Conservation (phyloP, 2,888 invertebrate species). For the Spodoptera exigua region DNA sequence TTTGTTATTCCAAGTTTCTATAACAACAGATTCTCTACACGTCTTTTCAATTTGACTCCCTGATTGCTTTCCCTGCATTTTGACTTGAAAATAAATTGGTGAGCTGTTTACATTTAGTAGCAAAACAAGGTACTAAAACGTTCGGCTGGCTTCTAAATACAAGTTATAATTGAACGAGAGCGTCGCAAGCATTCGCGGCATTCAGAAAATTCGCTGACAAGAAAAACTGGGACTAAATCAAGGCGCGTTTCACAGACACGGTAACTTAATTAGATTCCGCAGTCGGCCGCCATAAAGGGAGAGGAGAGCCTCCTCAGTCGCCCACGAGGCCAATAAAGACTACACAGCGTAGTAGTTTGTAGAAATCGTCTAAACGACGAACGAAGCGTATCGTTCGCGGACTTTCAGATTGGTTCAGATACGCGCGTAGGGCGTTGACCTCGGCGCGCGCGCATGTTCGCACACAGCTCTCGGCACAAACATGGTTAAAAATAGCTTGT, state of each 20-base stretch:
- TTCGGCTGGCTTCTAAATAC: constrained; percentile 43
- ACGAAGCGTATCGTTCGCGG: constrained; percentile 66
- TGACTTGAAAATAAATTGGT: constrained; percentile 47
- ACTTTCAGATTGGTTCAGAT: constrained; percentile 76
- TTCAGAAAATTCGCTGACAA: constrained; percentile 55
- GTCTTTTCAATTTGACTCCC: constrained; percentile 57
- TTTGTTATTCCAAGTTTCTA: constrained; percentile 59
- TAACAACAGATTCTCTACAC: constrained; percentile 54
- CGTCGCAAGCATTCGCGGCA: constrained; percentile 38
- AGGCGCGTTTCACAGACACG: constrained; percentile 55
- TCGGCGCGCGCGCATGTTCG: constrained; percentile 77
- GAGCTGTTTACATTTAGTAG: constrained; percentile 44
- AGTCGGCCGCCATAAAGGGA: constrained; percentile 52
- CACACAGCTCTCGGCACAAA: constrained; percentile 73
- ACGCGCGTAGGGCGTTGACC: constrained; percentile 77
- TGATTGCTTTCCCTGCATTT: constrained; percentile 53
- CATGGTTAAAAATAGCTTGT: constrained; percentile 81
- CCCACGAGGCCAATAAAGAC: constrained; percentile 57
- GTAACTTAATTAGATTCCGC: constrained; percentile 60
- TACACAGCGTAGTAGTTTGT: constrained; percentile 53
- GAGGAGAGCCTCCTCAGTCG: constrained; percentile 43
- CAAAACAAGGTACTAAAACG: constrained; percentile 37
- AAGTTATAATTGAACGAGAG: constrained; percentile 47
- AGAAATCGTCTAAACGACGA: constrained; percentile 62
- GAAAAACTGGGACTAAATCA: constrained; percentile 57